Base-by-base conservation (phyloP, 64 coral and sea anemone genomes). In the Actinia tenebrosa region DNA sequence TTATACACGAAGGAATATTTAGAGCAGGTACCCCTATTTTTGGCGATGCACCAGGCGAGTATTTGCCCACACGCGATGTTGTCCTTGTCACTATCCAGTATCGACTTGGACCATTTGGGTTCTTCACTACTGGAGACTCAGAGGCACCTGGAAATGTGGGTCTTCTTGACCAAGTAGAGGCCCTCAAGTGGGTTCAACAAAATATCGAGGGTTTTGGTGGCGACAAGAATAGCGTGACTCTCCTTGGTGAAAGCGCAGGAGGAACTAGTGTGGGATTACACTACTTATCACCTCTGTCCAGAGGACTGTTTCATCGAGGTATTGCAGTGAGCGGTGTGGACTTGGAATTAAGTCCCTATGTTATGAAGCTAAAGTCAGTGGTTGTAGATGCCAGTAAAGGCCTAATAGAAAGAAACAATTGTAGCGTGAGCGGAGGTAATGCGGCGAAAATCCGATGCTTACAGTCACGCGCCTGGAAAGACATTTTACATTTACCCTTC, bases 81-180 rank as follows among this genome's bases (percentile, higher is more conserved):
- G 88, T 95, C 61, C 79, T 95, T 7, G 94, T 95, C 4, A 64
- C 87, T 16, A 80, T 95, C 56, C 94, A 95, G 88, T 95, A 95
- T 95, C 94, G 94, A 37, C 84, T 95, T 5, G 84, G 87, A 63
- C 19, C 85, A 17, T 92, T 95, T 80, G 94, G 94, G 45, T 95
- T 95, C 47, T 90, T 95, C 72, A 52, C 90, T 8, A 95, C 91
- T 20, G 94, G 91, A 46, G 91, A 92, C 56, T 61, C 64, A 53
- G 84, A 37, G 44, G 94, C 94, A 46, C 91, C 94, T 78, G 94
- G 94, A 77, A 95, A 95, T 87, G 77, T 84, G 62, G 94, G 94
- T n/a, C 87, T 95, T 84, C 88, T 95, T 47, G 94, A 95, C 77
- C 94, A 95, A 43, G 94, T 95, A 44, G 82, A 95, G 68, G 91